phyloP scores from a whole-genome alignment of 1,140 invertebrate species.

The Drosophila kepulauana region DNA sequence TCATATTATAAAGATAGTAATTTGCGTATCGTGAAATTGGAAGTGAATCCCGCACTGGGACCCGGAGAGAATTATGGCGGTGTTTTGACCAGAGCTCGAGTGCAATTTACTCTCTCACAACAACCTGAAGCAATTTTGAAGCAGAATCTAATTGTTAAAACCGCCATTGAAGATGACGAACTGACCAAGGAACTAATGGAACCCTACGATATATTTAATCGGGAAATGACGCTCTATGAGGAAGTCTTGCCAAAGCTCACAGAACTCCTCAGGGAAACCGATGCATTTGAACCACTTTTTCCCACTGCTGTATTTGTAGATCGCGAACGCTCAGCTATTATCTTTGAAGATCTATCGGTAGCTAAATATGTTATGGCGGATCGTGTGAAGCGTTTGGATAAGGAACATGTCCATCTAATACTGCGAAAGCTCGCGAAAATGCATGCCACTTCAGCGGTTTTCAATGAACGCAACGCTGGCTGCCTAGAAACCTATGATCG shows the following conservation, averaged over 20 bases:
- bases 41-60: slow-evolving; percentile 70
- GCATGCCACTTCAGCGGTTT: slow-evolving; percentile 86
- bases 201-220: slow-evolving; percentile 78
- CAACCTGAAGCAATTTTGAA: background rate
- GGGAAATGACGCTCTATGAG: slow-evolving; percentile 81
- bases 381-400: slow-evolving; percentile 86
- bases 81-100: slow-evolving; percentile 63
- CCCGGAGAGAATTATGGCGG: slow-evolving; percentile 83
- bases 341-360: slow-evolving; percentile 76
- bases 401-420: slow-evolving; percentile 86
- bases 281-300: slow-evolving; percentile 67
- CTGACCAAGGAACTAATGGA: slow-evolving; percentile 70
- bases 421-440: slow-evolving; percentile 86
- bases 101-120: slow-evolving; percentile 37
- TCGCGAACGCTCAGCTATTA: slow-evolving; percentile 62
- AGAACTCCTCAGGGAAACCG: slow-evolving; percentile 60
- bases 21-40: slow-evolving; percentile 50
- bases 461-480: slow-evolving; percentile 69
- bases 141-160: slow-evolving; percentile 71
- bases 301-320: slow-evolving; percentile 72
- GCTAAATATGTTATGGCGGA: slow-evolving; percentile 85
- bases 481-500: slow-evolving; percentile 70
- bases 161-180: slow-evolving; percentile 72
- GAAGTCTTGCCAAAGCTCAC: slow-evolving; percentile 73
- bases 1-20: slow-evolving; percentile 54